Base-by-base conservation (phyloP, 2,113 vertebrate species). In the Cacatua alba region DNA sequence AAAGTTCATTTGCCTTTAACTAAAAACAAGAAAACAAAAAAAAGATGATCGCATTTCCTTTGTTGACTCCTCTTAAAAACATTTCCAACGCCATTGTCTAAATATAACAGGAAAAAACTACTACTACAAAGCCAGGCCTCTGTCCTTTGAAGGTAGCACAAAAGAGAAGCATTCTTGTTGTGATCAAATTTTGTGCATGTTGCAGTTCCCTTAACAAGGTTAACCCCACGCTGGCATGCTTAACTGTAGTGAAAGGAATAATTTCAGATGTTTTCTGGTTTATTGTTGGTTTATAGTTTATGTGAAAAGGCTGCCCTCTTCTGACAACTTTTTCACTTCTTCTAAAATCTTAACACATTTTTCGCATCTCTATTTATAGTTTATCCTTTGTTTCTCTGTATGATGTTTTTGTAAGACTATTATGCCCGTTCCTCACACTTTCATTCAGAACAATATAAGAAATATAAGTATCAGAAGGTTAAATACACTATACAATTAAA, bases 271-370 rank as follows among this genome's bases (percentile, higher is more conserved):
- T 88, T 94, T 91, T 80, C 51, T 68, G 21, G 46, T 24, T 39
- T 62, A 20, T 67, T 94, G 31, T 84, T 90, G 28, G 8, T 87
- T 93, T 96, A 87, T 24, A 87, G 69, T 96, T 84, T 62, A 82
- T 94, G 87, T 86, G 97, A 96, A 96, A 90, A 97, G 93, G 84
- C 96, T 97, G 97, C 97, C 97, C 97, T 95, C 97, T 97, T 95
- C 95, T 97, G 97, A 96, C 95, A 84, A 71, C 2, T 83, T 78
- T 65, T 68, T 51, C 3, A 33, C 84, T 91, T 88, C 37, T 76
- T 74, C 2, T 4, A 59, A 89, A 87, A 62, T 41, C 35, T 52
- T 65, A 18, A 48, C 41, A 59, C 4, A 7, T 74, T 91, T 88
- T 67, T 84, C 26, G 86, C 17, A 43, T 31, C 29, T 67, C 7